These are phyloP conservation scores for Sitta europaea DNA, from an alignment of 2,113 vertebrate genomes.

Conservation along the genomic window DNA sequence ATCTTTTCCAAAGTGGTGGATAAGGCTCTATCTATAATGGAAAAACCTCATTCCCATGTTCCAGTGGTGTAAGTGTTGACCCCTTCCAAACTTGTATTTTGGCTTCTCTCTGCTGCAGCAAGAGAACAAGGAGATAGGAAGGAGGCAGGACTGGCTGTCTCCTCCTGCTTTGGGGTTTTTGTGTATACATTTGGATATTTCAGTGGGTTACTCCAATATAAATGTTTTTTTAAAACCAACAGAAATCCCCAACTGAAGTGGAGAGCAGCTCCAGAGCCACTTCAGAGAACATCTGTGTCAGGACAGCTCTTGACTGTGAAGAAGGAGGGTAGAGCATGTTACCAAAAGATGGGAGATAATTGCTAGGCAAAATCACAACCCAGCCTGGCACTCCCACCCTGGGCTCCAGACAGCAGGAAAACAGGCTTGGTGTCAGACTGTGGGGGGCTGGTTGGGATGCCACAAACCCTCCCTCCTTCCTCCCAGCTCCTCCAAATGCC, in stretches of 20 bases:
- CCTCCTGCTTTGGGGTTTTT: neutral
- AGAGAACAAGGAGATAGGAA: neutral
- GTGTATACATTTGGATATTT: constrained; percentile 6
- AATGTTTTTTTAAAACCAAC: constrained; percentile 44
- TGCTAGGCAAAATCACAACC: neutral
- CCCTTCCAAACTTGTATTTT: neutral
- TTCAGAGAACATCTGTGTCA: neutral
- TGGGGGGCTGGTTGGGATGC: neutral
- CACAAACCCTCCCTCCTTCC: neutral
- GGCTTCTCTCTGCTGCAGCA: neutral
- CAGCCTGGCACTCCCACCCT: neutral
- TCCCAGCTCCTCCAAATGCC: neutral
- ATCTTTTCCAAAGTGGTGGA: neutral
- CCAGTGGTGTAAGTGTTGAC: neutral
- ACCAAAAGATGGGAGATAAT: constrained; percentile 18
- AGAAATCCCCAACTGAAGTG: neutral
- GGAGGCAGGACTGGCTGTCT: neutral
- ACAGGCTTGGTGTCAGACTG: neutral
- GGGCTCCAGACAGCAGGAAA: neutral
- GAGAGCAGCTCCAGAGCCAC: neutral
- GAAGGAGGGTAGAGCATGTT: neutral
- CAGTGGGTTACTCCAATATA: neutral
- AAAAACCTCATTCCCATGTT: neutral
- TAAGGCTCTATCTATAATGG: neutral
- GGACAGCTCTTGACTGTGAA: neutral